Evolutionary conservation across 2,797 vertebrate genomes (phyloP).

Genomic region (Onychomys leucogaster): DNA sequence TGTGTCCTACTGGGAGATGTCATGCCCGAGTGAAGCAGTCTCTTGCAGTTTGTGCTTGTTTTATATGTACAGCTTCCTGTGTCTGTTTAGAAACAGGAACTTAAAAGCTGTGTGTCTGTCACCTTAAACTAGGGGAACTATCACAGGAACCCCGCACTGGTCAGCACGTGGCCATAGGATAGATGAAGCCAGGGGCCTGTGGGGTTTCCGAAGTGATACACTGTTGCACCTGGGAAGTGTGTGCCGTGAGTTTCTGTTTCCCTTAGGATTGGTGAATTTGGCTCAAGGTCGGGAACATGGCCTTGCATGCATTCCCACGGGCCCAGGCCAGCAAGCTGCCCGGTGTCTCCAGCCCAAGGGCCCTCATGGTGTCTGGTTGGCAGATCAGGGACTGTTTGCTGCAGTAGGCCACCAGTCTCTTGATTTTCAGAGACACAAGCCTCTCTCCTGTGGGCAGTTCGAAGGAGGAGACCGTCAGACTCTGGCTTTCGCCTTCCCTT

Average conservation of each 20-base stretch:
- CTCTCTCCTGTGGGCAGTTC: neutral
- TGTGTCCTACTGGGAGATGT: neutral
- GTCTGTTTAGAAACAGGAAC: neutral
- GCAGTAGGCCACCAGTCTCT: neutral
- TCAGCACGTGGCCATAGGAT: no score
- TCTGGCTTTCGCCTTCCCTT: neutral
- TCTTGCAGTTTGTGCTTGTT: neutral
- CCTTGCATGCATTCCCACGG: neutral
- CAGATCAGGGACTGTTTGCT: neutral
- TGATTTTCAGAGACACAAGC: neutral
- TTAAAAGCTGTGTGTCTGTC: neutral
- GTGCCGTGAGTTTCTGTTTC: neutral
- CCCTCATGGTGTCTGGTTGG: neutral
- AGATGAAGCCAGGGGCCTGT: neutral
- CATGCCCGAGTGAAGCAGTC: neutral
- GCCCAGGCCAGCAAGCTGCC: neutral
- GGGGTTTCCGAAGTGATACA: neutral
- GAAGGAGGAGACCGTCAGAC: neutral
- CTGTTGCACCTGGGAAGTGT: neutral
- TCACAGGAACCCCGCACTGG: neutral
- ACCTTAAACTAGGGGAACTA: neutral
- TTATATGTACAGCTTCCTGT: neutral
- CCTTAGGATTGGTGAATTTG: neutral
- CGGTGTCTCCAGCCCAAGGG: neutral
- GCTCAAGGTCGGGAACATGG: neutral